Conservation (phyloP, 2,888 invertebrate genomes). For the Bibio marci region DNA sequence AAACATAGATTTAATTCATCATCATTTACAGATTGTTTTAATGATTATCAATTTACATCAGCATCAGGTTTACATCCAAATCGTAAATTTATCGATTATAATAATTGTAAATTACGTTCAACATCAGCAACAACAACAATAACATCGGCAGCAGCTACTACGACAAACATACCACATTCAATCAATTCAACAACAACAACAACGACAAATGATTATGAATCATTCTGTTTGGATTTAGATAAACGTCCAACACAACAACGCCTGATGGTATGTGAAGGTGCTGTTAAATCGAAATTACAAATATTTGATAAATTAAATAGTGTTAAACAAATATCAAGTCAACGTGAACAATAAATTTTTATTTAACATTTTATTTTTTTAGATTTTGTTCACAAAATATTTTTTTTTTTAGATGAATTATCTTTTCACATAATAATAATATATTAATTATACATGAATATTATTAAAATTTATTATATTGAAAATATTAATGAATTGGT, state of each 20-base stretch:
- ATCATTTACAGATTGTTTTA: slow-evolving; percentile 5
- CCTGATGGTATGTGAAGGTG: slow-evolving; percentile 69
- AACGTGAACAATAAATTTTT: slow-evolving; percentile 6
- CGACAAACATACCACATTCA: too few species aligned
- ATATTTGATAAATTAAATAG: slow-evolving; percentile 58
- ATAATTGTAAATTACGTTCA: background rate
- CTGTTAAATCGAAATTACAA: slow-evolving; percentile 69
- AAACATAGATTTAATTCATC: background rate
- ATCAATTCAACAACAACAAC: slow-evolving; percentile 18
- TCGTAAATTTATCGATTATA: slow-evolving; percentile 1
- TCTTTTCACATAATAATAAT: background rate
- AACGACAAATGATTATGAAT: slow-evolving; percentile 18
- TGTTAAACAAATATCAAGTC: background rate
- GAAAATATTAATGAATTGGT: too few species aligned
- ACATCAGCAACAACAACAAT: background rate
- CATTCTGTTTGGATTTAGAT: slow-evolving; percentile 27
- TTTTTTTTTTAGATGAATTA: slow-evolving; percentile 6
- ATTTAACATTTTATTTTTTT: slow-evolving; percentile 16
- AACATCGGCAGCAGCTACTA: background rate
- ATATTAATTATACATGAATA: too few species aligned
- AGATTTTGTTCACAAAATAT: slow-evolving; percentile 29
- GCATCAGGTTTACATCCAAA: too few species aligned
- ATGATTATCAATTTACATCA: background rate
- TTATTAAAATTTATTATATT: too few species aligned
- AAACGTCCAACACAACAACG: slow-evolving; percentile 38